Conservation (phyloP, 2,888 invertebrate species). For the Macaria notata region DNA sequence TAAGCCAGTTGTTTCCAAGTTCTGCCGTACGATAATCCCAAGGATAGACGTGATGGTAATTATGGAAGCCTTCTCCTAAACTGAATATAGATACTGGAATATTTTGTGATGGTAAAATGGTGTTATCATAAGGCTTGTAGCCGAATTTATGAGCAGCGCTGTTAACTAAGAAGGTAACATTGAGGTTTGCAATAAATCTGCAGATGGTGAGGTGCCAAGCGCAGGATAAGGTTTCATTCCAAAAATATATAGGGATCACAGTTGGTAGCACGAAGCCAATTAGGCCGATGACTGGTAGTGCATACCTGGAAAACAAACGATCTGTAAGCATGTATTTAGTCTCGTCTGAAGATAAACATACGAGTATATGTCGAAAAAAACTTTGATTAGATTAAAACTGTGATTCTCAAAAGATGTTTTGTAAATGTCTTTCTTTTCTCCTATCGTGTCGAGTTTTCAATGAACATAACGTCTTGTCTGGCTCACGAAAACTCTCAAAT, state of each 20-base stretch:
- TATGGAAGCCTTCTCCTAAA: slow-evolving; percentile 59
- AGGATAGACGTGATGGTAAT: slow-evolving; percentile 56
- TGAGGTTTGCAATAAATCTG: slow-evolving; percentile 80
- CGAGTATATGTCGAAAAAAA: no score
- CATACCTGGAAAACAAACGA: slow-evolving; percentile 70
- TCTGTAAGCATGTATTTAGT: no score
- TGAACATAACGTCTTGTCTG: no score
- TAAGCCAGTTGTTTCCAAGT: slow-evolving; percentile 51
- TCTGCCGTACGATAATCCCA: slow-evolving; percentile 60
- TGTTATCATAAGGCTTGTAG: slow-evolving; percentile 67
- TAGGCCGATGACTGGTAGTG: slow-evolving; percentile 82
- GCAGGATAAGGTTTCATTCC: slow-evolving; percentile 78
- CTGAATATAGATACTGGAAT: slow-evolving; percentile 34
- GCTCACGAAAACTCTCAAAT: no score
- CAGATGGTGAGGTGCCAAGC: slow-evolving; percentile 71
- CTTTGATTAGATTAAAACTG: no score
- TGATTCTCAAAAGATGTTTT: no score
- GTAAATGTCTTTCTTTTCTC: no score
- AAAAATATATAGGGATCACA: slow-evolving; percentile 79
- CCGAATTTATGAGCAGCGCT: slow-evolving; percentile 83
- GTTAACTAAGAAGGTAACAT: slow-evolving; percentile 86
- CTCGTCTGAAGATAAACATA: no score
- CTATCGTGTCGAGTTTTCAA: no score
- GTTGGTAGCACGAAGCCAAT: slow-evolving; percentile 80
- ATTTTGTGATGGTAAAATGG: slow-evolving; percentile 46